Evolutionary conservation across 2,797 vertebrate genomes (phyloP).

Genomic region (Brachymystax lenok): DNA sequence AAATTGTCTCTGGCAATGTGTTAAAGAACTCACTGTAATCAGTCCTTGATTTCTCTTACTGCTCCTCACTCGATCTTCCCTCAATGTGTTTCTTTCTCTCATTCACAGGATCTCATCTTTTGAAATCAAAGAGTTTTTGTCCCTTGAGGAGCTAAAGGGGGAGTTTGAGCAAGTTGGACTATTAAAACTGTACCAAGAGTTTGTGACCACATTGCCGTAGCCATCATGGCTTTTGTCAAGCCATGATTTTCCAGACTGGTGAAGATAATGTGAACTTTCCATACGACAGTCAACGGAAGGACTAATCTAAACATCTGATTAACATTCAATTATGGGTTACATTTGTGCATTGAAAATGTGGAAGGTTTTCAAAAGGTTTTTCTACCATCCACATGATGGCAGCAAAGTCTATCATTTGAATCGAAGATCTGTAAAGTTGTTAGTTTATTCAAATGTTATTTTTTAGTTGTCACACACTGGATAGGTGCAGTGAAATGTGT

Average conservation of each 20-base stretch:
- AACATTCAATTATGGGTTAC: too few relatives aligned
- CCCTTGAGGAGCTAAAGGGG: conserved; percentile 70
- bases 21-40: not conserved
- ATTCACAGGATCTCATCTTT: conserved; percentile 78
- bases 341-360: too few relatives aligned
- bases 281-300: too few relatives aligned
- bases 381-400: too few relatives aligned
- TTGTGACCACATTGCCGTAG: conserved; percentile 59
- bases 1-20: not conserved
- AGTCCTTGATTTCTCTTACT: not conserved
- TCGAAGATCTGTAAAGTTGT: too few relatives aligned
- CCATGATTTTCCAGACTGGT: not conserved
- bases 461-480: too few relatives aligned
- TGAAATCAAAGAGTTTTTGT: conserved; percentile 81
- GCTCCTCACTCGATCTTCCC: not conserved
- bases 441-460: too few relatives aligned
- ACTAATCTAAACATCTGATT: too few relatives aligned
- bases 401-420: too few relatives aligned
- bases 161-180: conserved; percentile 81
- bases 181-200: conserved; percentile 72
- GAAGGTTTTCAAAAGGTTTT: too few relatives aligned
- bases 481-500: too few relatives aligned
- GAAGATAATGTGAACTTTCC: not conserved
- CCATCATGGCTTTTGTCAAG: not conserved
- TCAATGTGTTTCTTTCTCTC: conserved; percentile 47